Evolutionary conservation across 2,888 invertebrate species (phyloP), one percentile per base, ranked within the genome.

Genomic region (Ophion slaviceki): DNA sequence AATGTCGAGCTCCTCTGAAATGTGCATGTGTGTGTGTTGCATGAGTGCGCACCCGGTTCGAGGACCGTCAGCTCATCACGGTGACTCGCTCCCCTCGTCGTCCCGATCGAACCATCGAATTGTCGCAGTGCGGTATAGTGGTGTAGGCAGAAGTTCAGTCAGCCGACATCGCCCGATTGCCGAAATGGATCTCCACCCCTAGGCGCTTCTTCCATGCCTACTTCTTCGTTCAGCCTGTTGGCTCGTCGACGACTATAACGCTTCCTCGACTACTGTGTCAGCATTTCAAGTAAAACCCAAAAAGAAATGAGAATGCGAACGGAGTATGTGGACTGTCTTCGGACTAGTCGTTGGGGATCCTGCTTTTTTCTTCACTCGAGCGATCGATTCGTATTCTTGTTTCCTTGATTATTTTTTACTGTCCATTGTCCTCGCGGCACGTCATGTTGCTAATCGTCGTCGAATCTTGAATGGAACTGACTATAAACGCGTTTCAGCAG

Each of bases 51-150:
- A 70, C 47, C 53, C 36, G 80, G 80, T 67, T 80, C 82, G 82
- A 82, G 82, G 77, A 82, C 68, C 80, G 53, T 17, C 88, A 88
- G 86, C 82, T 84, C 82, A 83, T 68, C 85, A 82, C 84, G 86
- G 81, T 78, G 79, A 11, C 76, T 59, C 61, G 36, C 57, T 68
- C 66, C 71, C 20, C 84, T 28, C 66, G 71, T 67, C 77, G 68
- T 75, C 79, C 84, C 88, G 88, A 85, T 90, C 90, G 90, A 91
- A 90, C 90, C 88, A 91, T 93, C 91, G 92, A 91, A 93, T 91
- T 93, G 93, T 93, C 93, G 93, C 93, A 93, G 90, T 93, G 93
- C 93, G 92, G 93, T 93, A 53, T 53, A 91, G 89, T 86, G 87
- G 88, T 90, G 88, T 92, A 92, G 91, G 89, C 87, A 89, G 88